phyloP scores from a whole-genome alignment of 2,113 vertebrate genomes.

The Stegostoma tigrinum region DNA sequence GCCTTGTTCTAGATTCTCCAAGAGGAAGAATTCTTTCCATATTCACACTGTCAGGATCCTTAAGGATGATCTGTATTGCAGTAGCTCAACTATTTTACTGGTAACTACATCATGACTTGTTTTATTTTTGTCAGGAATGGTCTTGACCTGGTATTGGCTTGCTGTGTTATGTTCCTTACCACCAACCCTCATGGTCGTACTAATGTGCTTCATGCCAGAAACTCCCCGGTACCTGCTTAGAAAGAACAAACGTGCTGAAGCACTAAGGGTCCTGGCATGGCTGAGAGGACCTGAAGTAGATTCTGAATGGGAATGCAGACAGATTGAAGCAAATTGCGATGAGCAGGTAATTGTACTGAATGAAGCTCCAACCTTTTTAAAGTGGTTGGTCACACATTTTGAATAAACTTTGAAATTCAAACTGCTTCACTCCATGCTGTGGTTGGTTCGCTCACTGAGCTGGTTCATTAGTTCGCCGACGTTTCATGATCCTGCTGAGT shows the following conservation, averaged over 20 bases:
- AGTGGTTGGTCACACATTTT: not conserved
- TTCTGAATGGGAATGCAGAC: slow-evolving; percentile 63
- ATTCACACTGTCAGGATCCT: too few relatives aligned
- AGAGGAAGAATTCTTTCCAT: too few relatives aligned
- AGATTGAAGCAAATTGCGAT: slow-evolving; percentile 55
- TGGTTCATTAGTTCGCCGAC: too few relatives aligned
- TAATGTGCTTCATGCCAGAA: slow-evolving; percentile 84
- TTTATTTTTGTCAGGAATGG: slow-evolving; percentile 53
- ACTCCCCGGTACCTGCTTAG: slow-evolving; percentile 77
- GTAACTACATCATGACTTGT: not conserved
- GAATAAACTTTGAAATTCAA: not conserved
- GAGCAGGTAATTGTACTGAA: slow-evolving; percentile 58
- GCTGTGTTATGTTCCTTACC: slow-evolving; percentile 72
- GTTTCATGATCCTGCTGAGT: too few relatives aligned
- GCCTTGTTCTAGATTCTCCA: too few relatives aligned
- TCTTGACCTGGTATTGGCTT: slow-evolving; percentile 80
- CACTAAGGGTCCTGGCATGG: slow-evolving; percentile 66
- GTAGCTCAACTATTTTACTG: not conserved
- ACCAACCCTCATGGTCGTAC: slow-evolving; percentile 66
- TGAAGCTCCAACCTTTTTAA: not conserved
- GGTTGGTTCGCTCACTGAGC: too few relatives aligned
- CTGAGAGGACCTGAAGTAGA: slow-evolving; percentile 68
- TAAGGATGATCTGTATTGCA: not conserved
- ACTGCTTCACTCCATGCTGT: too few relatives aligned
- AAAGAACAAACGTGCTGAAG: slow-evolving; percentile 61